Evolutionary conservation across 2,797 vertebrate genomes (phyloP), one percentile per base, ranked within the genome.

Genomic region (Arnoldichthys spilopterus): DNA sequence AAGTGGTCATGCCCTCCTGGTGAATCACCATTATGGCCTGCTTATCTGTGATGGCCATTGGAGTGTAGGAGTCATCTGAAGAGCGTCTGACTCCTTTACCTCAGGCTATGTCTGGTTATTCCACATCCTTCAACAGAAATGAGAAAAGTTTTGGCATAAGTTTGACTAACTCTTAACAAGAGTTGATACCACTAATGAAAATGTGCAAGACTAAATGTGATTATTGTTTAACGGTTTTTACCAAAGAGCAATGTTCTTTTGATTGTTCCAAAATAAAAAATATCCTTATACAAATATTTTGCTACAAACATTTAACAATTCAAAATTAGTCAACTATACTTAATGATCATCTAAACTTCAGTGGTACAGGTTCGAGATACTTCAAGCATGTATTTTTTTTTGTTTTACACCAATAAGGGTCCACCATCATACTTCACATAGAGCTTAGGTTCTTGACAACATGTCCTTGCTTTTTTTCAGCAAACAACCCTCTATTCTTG

Each of bases 31-130:
- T 94, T 74, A 82, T 88, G 84, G 85, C 88, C 76, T 87, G 85
- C 85, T 91, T 91, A 77, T 89, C 90, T 78, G 85, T 89, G 77
- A 89, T 84, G 85, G 90, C 92, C 94, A 94, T 94, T 86, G 84
- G 87, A 87, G 75, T 84, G 73, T 87, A 70, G 73, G 78, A 84
- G 74, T 83, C 88, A 88, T 91, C 78, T 88, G 89, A 74, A 81
- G 58, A 61, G 58, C 72, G 74, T 84, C 26, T 72, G 28, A 80
- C 68, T 78, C 80, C 82, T 47, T 30, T 77, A 76, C 37, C 51
- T 86, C 73, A 76, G 80, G 77, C 62, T 71, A 79, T 34, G 69
- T 64, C 71, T 67, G 71, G 83, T 84, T 80, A 72, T 76, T 79
- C 72, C 61, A 81, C 82, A 88, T 90, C 84, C 94, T 94, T 85